Percentiles rank a stretch among this genome's conserved stretches.
phyloP scores from a whole-genome alignment of 2,888 invertebrate genomes.

The Marasmarcha lunaedactyla region DNA sequence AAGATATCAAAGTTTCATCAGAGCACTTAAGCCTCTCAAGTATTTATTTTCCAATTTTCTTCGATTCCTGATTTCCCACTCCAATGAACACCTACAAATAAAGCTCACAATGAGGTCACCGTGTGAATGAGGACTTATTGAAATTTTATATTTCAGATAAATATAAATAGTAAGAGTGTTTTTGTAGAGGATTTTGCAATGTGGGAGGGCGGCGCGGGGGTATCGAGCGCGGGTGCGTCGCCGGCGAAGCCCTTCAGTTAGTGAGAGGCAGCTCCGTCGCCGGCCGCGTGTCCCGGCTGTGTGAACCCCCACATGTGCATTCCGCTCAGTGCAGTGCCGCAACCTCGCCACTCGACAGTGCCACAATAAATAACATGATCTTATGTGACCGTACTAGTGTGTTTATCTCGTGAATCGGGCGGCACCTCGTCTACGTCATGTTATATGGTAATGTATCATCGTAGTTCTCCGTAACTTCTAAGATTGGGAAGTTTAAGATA shows the following conservation, averaged over 20 bases:
- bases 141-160: constrained; percentile 16
- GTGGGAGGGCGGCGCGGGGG: constrained; percentile 62
- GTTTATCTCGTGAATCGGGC: constrained; percentile 47
- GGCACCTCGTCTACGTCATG: constrained; percentile 50
- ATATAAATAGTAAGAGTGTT: constrained; percentile 2
- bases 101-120: no score
- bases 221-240: constrained; percentile 67
- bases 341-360: constrained; percentile 23
- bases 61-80: no score
- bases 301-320: constrained; percentile 16
- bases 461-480: no score
- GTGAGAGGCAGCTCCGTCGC: constrained; percentile 38
- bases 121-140: no score
- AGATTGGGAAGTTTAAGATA: no score
- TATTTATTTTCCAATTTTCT: no score
- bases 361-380: constrained; percentile 41
- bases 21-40: no score
- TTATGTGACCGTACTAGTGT: constrained; percentile 45
- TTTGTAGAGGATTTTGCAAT: constrained; percentile 42
- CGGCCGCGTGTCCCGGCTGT: constrained; percentile 34
- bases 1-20: no score
- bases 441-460: constrained; percentile 41
- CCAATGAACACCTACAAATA: no score
- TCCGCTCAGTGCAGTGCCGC: constrained; percentile 22
- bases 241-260: constrained; percentile 45